Conservation (phyloP, 2,113 vertebrate species). For the Plectropomus leopardus region DNA sequence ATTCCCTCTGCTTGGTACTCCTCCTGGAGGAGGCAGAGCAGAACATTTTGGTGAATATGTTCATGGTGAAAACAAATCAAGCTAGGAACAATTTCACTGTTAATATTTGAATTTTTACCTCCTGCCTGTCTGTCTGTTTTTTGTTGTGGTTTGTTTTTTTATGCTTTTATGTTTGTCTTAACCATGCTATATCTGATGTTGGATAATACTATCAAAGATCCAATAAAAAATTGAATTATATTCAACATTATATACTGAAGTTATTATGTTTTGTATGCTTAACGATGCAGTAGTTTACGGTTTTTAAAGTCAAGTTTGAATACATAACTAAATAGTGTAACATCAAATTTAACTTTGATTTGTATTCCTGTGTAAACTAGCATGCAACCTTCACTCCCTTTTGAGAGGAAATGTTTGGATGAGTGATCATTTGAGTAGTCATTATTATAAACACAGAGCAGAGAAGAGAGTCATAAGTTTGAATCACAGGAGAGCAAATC, state of each 20-base stretch:
- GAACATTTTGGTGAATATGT: not conserved
- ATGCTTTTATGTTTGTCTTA: no score
- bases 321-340: not conserved
- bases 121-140: no score
- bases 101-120: not conserved
- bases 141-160: no score
- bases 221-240: no score
- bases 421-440: constrained; percentile 28
- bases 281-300: not conserved
- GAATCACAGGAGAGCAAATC: not conserved
- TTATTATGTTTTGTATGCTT: not conserved
- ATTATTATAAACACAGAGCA: constrained; percentile 24
- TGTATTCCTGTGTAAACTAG: not conserved
- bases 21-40: constrained; percentile 84
- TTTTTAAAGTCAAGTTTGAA: not conserved
- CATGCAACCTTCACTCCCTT: not conserved
- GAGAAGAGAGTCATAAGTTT: not conserved
- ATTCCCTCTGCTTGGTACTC: constrained; percentile 98
- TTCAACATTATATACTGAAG: no score
- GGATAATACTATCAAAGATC: no score
- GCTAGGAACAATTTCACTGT: no score
- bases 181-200: no score
- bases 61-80: not conserved
- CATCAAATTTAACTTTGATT: not conserved
- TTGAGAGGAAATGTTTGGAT: constrained; percentile 32